Evolutionary conservation across 2,113 vertebrate genomes (phyloP).

Genomic region (Empidonax alnorum): DNA sequence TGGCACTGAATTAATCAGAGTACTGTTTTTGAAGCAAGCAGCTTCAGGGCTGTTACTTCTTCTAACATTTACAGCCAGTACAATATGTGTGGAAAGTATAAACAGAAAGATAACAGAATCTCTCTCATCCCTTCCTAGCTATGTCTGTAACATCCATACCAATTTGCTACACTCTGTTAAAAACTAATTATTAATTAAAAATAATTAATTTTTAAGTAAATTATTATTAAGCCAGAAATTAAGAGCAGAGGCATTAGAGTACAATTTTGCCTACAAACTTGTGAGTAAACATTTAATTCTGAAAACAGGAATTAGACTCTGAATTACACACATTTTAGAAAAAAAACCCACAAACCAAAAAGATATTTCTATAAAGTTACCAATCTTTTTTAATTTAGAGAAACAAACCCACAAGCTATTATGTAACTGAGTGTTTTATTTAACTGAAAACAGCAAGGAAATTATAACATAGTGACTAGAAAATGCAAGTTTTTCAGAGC

Average conservation of each 20-base stretch:
- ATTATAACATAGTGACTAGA: not conserved
- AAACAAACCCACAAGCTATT: not conserved
- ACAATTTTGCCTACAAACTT: not conserved
- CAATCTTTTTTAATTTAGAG: not conserved
- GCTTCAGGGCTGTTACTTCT: constrained; percentile 15
- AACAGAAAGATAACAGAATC: not conserved
- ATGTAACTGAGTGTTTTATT: not conserved
- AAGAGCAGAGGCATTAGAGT: not conserved
- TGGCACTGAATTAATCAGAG: constrained; percentile 34
- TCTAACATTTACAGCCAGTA: not conserved
- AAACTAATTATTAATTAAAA: not conserved
- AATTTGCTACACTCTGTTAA: not conserved
- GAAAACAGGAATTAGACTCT: not conserved
- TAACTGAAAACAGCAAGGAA: not conserved
- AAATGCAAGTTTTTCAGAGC: not conserved
- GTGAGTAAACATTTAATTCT: not conserved
- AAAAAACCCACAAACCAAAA: not conserved
- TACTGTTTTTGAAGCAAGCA: constrained; percentile 28
- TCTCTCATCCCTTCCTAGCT: not conserved
- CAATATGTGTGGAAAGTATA: not conserved
- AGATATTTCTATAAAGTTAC: not conserved
- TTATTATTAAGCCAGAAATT: not conserved
- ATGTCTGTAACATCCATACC: not conserved
- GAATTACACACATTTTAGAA: not conserved
- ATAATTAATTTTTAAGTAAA: not conserved